Evolutionary conservation across 2,113 vertebrate species (phyloP), one percentile per base, ranked within the genome.

Genomic region (Polypterus bichir): DNA sequence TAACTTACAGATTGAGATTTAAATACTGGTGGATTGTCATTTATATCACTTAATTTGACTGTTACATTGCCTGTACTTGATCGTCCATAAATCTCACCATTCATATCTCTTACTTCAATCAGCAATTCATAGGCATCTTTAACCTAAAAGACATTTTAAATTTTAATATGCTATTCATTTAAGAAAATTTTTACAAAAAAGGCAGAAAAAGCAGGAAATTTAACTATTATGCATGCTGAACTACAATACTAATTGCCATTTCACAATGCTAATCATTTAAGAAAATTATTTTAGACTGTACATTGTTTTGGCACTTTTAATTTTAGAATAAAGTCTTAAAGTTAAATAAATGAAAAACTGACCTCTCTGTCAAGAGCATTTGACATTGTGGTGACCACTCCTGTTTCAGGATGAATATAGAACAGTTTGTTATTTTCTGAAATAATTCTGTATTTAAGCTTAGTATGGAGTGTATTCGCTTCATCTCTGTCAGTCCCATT

Each of bases 321-420:
- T 27, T 27, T 27, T 27, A 27, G 27, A 27, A 27, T 27, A 27
- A 27, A 27, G 27, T 27, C 27, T 27, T 27, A 27, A 48, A 49
- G 44, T 6, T 44, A 65, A 68, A 63, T 51, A 46, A 81, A 27
- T 27, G 27, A 27, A 27, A 9, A 6, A 11, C 69, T 71, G 77
- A 94, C 93, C 88, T 96, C 92, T 88, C 92, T 87, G 52, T 95
- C 91, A 65, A 94, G 79, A 0, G 68, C 70, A 0, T 72, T 62
- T 0, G 71, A 70, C 2, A 0, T 46, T 0, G 88, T 85, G 60
- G 69, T 53, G 46, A 97, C 80, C 62, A 80, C 70, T 8, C 92
- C 94, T 0, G 86, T 81, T 1, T 66, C 60, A 8, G 75, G 44
- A 5, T 92, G 3, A 1, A 95, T 64, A 44, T 7, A n/a, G 74